A percentile compares a stretch with the other conserved stretches of the same genome.
phyloP scores from a whole-genome alignment of 2,797 vertebrate species.

The Pyrocephalus nanus region DNA sequence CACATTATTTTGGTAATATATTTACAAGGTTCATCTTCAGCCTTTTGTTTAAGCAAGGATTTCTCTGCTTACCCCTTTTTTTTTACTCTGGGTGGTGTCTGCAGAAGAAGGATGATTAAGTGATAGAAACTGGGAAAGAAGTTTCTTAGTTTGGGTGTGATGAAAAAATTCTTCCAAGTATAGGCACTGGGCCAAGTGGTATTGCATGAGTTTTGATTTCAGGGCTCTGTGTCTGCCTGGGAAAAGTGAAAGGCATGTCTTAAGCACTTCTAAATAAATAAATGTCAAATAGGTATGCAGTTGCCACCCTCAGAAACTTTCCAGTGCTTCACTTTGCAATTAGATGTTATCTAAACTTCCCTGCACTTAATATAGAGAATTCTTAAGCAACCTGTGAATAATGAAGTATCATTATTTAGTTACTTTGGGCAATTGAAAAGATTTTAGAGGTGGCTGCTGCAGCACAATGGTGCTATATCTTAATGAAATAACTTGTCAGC shows the following conservation, averaged over 20 bases:
- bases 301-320: constrained; percentile 53
- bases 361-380: constrained; percentile 18
- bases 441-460: not conserved
- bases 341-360: constrained; percentile 63
- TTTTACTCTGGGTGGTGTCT: constrained; percentile 45
- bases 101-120: constrained; percentile 38
- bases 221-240: constrained; percentile 40
- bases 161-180: constrained; percentile 55
- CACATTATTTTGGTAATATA: not conserved
- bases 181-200: constrained; percentile 34
- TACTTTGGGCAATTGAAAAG: not conserved
- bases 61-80: not conserved
- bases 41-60: not conserved
- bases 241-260: constrained; percentile 50
- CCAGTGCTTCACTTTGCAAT: constrained; percentile 38
- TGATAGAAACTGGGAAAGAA: constrained; percentile 42
- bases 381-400: constrained; percentile 30
- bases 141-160: constrained; percentile 49
- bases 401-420: constrained; percentile 20
- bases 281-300: constrained; percentile 59
- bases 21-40: not conserved
- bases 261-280: constrained; percentile 63
- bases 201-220: constrained; percentile 54
- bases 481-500: not conserved
- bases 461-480: not conserved